Conservation (phyloP, 2,888 invertebrate genomes). For the Brenthis hecate region DNA sequence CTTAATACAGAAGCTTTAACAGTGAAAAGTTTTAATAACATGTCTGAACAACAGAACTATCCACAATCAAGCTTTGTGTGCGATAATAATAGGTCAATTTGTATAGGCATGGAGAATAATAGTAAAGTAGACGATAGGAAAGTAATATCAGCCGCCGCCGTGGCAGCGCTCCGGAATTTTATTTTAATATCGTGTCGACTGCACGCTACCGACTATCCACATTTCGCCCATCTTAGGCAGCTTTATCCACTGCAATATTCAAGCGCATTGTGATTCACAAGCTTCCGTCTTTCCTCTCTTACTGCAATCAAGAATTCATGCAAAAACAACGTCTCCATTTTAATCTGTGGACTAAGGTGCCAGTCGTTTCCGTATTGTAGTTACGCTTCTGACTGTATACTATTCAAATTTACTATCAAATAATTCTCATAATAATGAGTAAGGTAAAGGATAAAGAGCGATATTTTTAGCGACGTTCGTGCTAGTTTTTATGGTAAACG, state of each 20-base stretch:
- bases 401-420: neutral
- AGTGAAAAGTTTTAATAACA: conserved; percentile 23
- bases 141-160: conserved; percentile 46
- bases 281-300: conserved; percentile 55
- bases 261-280: conserved; percentile 59
- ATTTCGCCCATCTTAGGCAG: conserved; percentile 50
- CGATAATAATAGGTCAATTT: conserved; percentile 44
- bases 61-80: conserved; percentile 29
- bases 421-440: neutral
- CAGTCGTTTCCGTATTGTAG: conserved; percentile 9
- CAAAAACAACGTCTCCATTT: conserved; percentile 49
- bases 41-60: conserved; percentile 19
- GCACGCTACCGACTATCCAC: conserved; percentile 55
- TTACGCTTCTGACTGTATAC: neutral
- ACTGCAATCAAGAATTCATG: conserved; percentile 54
- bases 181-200: conserved; percentile 65
- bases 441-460: neutral
- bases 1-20: conserved; percentile 16
- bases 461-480: no score
- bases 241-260: conserved; percentile 55
- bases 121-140: conserved; percentile 44
- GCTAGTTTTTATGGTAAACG: no score
- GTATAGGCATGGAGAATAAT: conserved; percentile 43
- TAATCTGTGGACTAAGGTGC: conserved; percentile 37
- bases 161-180: conserved; percentile 53